These are phyloP conservation scores for Pararge aegeria DNA, from an alignment of 1,140 invertebrate species.

Conservation along the genomic window DNA sequence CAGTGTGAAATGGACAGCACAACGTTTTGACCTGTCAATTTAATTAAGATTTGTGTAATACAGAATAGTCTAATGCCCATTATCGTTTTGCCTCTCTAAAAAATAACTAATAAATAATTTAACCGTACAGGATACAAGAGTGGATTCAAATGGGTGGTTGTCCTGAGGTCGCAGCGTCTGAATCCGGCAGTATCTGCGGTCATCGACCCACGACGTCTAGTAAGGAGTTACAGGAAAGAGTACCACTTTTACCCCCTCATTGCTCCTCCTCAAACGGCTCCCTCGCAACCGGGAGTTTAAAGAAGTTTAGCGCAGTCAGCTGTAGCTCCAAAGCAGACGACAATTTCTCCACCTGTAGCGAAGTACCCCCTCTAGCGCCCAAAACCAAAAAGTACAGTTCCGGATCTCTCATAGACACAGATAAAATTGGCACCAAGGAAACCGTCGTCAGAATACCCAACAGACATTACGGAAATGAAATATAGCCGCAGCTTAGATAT, in stretches of 20 bases:
- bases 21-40: no score
- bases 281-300: conserved; percentile 60
- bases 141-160: conserved; percentile 70
- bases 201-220: conserved; percentile 46
- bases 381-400: conserved; percentile 68
- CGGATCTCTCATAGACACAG: conserved; percentile 63
- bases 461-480: conserved; percentile 64
- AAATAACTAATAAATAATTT: not conserved
- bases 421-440: conserved; percentile 59
- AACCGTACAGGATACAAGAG: conserved; percentile 47
- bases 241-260: conserved; percentile 59
- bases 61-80: no score
- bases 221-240: conserved; percentile 56
- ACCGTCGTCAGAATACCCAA: conserved; percentile 67
- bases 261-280: conserved; percentile 70
- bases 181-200: conserved; percentile 45
- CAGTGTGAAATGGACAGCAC: no score
- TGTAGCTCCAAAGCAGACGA: conserved; percentile 60
- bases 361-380: conserved; percentile 61
- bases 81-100: no score
- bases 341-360: conserved; percentile 63
- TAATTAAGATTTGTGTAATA: no score
- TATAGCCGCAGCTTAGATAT: conserved; percentile 40
- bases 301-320: conserved; percentile 56
- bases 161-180: conserved; percentile 49